Evolutionary conservation across 2,113 vertebrate genomes (phyloP).

Genomic region (Hippopotamus amphibius): DNA sequence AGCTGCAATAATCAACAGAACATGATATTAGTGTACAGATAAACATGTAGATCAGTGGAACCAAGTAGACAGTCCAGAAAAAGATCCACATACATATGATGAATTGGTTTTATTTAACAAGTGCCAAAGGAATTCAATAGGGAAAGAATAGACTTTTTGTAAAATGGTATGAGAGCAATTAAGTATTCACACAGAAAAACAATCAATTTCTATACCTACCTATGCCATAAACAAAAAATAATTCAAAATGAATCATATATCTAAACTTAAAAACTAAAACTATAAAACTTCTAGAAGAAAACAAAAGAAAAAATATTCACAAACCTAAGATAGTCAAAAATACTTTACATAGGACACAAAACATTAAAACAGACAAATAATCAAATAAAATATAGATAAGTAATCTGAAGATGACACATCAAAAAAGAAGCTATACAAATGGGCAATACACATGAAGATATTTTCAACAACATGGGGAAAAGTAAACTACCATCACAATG

Average conservation of each 20-base stretch:
- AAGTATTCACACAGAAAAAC: background rate
- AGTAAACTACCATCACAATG: background rate
- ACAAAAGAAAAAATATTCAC: background rate
- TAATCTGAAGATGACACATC: background rate
- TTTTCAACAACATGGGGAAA: background rate
- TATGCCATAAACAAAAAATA: background rate
- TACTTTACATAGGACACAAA: background rate
- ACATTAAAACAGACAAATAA: background rate
- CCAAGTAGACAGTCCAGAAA: too few relatives aligned
- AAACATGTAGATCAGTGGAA: too few relatives aligned
- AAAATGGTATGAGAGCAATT: too few relatives aligned
- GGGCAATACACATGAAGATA: background rate
- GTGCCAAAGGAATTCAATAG: too few relatives aligned
- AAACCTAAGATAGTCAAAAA: background rate
- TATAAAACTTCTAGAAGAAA: background rate
- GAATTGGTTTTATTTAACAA: too few relatives aligned
- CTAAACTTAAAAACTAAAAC: background rate
- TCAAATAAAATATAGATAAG: background rate
- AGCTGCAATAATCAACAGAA: too few relatives aligned
- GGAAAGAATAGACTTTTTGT: too few relatives aligned
- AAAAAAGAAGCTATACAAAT: background rate
- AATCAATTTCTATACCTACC: background rate
- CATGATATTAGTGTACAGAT: too few relatives aligned
- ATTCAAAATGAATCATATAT: background rate
- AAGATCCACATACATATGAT: too few relatives aligned